phyloP scores from a whole-genome alignment of 2,113 vertebrate genomes.

The Larimichthys crocea region DNA sequence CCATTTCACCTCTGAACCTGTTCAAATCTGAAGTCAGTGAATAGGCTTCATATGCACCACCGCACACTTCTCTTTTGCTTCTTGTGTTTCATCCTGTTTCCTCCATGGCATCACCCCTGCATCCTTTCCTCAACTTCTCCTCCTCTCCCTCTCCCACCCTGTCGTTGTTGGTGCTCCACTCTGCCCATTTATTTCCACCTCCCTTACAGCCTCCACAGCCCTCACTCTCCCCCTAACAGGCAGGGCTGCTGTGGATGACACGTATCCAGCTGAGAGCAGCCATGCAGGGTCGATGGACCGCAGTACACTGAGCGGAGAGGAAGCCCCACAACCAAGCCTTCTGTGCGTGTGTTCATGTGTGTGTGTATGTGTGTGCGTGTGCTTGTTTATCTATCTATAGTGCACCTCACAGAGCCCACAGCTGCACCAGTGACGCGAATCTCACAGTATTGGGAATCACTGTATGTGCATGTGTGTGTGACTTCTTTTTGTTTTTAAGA shows the following conservation, averaged over 20 bases:
- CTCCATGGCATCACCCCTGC: conserved; percentile 8
- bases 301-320: conserved; percentile 59
- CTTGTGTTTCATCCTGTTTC: conserved; percentile 44
- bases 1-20: conserved; percentile 70
- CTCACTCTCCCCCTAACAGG: conserved; percentile 70
- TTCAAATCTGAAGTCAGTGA: conserved; percentile 34
- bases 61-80: conserved; percentile 36
- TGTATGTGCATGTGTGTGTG: conserved; percentile 21
- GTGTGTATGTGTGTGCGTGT: conserved; percentile 11
- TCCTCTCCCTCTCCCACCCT: background rate
- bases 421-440: conserved; percentile 42
- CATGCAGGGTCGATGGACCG: conserved; percentile 79
- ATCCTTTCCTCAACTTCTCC: background rate
- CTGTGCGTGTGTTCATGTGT: conserved; percentile 31
- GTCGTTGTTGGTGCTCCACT: conserved; percentile 19
- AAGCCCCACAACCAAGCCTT: conserved; percentile 39
- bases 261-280: conserved; percentile 80
- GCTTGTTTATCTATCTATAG: conserved; percentile 50
- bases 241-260: conserved; percentile 77
- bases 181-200: conserved; percentile 67
- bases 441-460: conserved; percentile 40
- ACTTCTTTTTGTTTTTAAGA: background rate
- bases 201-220: conserved; percentile 53
- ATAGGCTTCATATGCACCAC: background rate
- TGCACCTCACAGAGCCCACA: conserved; percentile 39